Evolutionary conservation across 2,888 invertebrate species (phyloP), one percentile per base, ranked within the genome.

Genomic region (Aproaerema taeniolella): DNA sequence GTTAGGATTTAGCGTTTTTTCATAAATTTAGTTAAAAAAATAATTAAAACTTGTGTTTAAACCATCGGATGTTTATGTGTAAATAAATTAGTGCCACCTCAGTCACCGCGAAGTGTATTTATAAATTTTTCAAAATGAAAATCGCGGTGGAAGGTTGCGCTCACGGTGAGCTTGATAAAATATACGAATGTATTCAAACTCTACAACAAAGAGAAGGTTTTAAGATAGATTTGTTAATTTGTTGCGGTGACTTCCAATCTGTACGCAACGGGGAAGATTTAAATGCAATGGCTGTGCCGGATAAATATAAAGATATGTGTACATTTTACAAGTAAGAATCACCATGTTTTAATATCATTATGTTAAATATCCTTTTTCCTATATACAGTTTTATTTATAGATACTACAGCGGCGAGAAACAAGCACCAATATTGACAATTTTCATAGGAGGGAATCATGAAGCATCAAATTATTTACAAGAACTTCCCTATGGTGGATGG

Each of bases 401-500:
- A 73, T 98, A 98, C 77, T 98, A 98, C 68, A 95, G 93, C 50
- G 98, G 97, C 5, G 95, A 97, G 71, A 94, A 92, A 64, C 79
- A 83, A 45, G 98, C 98, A 0, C 98, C 98, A 1, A 86, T 97
- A 32, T 80, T 98, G 42, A 99, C 99, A 0, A 86, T 99, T 50
- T 98, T 99, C 65, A 95, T 99, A 63, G 99, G 99, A 8, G 99
- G 99, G 2, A 99, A 99, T 77, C 99, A 99, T 72, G 99, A 99
- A 87, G 98, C 99, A 1, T 97, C 98, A 0, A 98, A 98, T 78
- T 96, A 96, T 77, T 88, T 99, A 38, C 97, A 97, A 78, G 97
- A 99, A 72, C 74, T 99, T 29, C 95, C 98, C 0, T 98, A 97
- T 73, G 99, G 99, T 10, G 99, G 99, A 6, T 99, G 99, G 99